Base-by-base conservation (phyloP, 2,113 vertebrate species). In the Callospermophilus lateralis region DNA sequence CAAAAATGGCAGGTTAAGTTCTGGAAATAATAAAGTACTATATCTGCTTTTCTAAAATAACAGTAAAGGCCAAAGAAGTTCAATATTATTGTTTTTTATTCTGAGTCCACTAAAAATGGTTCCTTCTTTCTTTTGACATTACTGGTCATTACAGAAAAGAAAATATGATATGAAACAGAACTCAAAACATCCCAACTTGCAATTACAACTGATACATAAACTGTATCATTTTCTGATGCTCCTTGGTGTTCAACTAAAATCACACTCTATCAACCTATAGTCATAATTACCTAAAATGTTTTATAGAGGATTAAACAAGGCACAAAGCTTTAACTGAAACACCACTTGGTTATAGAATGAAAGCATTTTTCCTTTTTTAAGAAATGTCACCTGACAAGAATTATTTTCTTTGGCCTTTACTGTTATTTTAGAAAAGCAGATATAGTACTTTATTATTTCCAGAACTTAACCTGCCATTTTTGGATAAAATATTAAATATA, bases 161-260 rank as follows among this genome's bases (percentile, higher is more conserved):
- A 94, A 84, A 48, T 65, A 22, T 86, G 65, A 48, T 28, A 89
- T 53, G 34, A 73, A 93, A 86, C 51, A 84, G n/a, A 84, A 61
- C 22, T 55, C 6, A 79, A 90, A 87, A 90, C 17, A 72, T 28
- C 30, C 19, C 78, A 95, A 79, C 6, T 65, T 94, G 30, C n/a
- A 89, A 72, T 73, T 76, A 95, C 7, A 95, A 77, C 4, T 74
- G 55, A 92, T 63, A 94, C 6, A 28, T 70, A 78, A 61, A n/a
- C 68, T 90, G 22, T 15, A 4, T 20, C 10, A 74, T n/a, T 70
- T 90, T 80, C 39, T 90, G n/a, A 67, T 65, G 65, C 8, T 65
- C 37, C 42, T 84, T 34, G n/a, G 9, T 86, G 22, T 86, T 85
- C 88, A 92, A 86, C 53, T 95, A 91, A 97, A 94, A 89, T 87